These are phyloP conservation scores for Lutraria lutraria DNA, from an alignment of 2,888 invertebrate genomes.

Conservation along the genomic window DNA sequence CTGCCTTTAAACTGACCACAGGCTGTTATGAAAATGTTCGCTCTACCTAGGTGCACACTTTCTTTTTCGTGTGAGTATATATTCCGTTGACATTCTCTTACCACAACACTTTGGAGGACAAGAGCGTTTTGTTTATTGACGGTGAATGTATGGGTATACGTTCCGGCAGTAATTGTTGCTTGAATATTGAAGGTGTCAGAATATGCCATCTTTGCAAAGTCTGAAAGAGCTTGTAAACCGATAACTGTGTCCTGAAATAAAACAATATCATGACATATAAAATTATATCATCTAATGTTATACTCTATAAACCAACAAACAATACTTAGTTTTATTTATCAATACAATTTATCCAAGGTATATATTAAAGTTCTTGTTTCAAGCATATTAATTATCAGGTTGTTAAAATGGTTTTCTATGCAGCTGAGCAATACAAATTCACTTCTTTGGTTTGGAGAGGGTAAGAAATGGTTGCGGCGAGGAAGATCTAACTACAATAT, in stretches of 20 bases:
- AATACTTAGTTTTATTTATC: background rate
- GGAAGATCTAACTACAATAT: too few relatives aligned
- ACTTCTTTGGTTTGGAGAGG: too few relatives aligned
- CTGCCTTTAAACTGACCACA: too few relatives aligned
- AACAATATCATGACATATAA: constrained; percentile 8
- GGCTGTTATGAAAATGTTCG: too few relatives aligned
- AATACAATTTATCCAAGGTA: too few relatives aligned
- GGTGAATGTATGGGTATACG: constrained; percentile 72
- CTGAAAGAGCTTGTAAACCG: constrained; percentile 86
- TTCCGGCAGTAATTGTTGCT: constrained; percentile 72
- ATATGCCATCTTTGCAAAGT: constrained; percentile 82
- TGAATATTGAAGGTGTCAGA: constrained; percentile 77
- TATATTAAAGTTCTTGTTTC: too few relatives aligned
- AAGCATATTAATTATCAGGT: too few relatives aligned
- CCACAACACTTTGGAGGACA: constrained; percentile 84
- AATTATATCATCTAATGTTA: background rate
- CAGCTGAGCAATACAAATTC: too few relatives aligned
- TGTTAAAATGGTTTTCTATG: too few relatives aligned
- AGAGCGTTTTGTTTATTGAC: constrained; percentile 83
- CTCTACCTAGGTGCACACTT: too few relatives aligned
- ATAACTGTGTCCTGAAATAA: constrained; percentile 86
- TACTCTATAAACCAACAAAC: background rate
- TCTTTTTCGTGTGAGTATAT: too few relatives aligned
- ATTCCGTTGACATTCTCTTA: constrained; percentile 63
- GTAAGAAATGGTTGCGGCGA: too few relatives aligned